These are phyloP conservation scores for Pelobates cultripes DNA, from an alignment of 2,797 vertebrate species.

Conservation along the genomic window DNA sequence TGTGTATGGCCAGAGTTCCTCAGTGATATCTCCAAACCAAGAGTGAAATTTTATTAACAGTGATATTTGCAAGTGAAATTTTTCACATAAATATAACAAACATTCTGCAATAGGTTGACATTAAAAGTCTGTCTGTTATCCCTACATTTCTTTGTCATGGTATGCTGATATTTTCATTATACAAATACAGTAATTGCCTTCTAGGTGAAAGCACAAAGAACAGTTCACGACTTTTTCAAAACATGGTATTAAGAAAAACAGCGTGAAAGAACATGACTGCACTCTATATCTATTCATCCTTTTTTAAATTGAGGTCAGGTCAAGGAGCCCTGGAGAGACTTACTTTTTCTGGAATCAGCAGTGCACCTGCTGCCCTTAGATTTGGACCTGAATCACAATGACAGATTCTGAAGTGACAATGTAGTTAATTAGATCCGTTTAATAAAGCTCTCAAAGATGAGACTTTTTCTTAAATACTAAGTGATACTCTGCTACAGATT, in stretches of 20 bases:
- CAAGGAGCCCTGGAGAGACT: conserved; percentile 11
- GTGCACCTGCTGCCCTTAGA: conserved; percentile 38
- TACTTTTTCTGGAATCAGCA: conserved; percentile 30
- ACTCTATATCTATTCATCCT: conserved; percentile 11
- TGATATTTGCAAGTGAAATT: too few species aligned
- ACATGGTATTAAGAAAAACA: neutral
- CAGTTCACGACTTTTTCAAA: conserved; percentile 27
- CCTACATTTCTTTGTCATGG: too few species aligned
- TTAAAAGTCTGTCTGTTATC: too few species aligned
- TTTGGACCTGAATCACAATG: conserved; percentile 26
- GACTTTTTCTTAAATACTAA: neutral
- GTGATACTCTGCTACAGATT: conserved; percentile 9
- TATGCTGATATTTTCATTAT: too few species aligned
- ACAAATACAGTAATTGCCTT: conserved; percentile 18
- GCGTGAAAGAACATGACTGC: conserved; percentile 3
- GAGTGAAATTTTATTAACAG: too few species aligned
- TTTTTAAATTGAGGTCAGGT: conserved; percentile 26
- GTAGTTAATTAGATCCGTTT: conserved; percentile 42
- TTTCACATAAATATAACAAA: too few species aligned
- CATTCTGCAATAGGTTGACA: too few species aligned
- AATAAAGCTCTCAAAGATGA: conserved; percentile 15
- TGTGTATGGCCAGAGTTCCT: too few species aligned
- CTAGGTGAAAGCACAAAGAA: conserved; percentile 17
- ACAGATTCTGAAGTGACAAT: conserved; percentile 18
- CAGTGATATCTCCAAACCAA: too few species aligned